A percentile compares a stretch with the other conserved stretches of the same genome.
Conservation (phyloP, 1,140 invertebrate species). For the Ostrea denselamellosa region DNA sequence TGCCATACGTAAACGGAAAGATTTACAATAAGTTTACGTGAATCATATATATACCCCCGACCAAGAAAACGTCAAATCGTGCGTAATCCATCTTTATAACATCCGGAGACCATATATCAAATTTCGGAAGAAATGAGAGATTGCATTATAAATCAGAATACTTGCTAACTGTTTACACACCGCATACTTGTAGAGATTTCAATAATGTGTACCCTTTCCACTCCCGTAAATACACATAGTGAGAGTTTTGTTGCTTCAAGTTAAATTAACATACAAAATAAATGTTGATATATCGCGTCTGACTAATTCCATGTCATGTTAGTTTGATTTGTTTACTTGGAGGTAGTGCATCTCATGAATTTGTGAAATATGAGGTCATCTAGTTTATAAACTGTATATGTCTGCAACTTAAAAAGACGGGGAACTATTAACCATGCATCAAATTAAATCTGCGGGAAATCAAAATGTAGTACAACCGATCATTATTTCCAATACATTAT, state of each 20-base stretch:
- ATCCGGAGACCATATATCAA: slow-evolving; percentile 19
- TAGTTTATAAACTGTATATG: neutral
- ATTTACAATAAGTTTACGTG: neutral
- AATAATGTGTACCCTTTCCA: neutral
- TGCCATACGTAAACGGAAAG: neutral
- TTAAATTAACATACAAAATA: neutral
- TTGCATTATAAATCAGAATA: neutral
- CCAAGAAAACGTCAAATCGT: slow-evolving; percentile 1
- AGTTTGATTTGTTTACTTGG: neutral
- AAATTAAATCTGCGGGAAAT: too few species aligned
- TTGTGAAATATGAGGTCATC: neutral
- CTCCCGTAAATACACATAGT: neutral
- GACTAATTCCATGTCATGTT: neutral
- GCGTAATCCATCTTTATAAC: slow-evolving; percentile 19
- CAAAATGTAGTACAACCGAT: too few species aligned
- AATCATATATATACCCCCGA: slow-evolving; percentile 3
- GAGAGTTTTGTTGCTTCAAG: neutral
- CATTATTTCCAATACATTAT: too few species aligned
- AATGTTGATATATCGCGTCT: neutral
- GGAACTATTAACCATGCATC: neutral
- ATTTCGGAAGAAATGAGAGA: slow-evolving; percentile 30
- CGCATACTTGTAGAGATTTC: neutral
- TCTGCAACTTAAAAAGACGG: neutral
- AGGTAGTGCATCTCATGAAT: neutral
- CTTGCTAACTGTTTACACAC: neutral